Percentiles rank a stretch among this genome's conserved stretches.
phyloP scores from a whole-genome alignment of 2,888 invertebrate genomes.

The Tethea ocularis region DNA sequence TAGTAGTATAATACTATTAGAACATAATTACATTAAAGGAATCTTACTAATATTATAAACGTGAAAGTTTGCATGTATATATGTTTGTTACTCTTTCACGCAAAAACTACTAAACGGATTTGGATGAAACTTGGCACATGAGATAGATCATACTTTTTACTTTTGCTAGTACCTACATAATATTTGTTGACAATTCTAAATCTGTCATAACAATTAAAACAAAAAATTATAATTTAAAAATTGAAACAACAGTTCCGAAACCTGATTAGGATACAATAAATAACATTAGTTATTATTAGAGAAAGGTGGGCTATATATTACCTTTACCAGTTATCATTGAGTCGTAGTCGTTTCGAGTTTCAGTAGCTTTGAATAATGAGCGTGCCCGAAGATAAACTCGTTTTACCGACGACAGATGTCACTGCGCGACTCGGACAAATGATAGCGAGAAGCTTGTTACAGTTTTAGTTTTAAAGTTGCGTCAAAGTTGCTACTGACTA shows the following conservation, averaged over 20 bases:
- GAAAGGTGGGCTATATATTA: constrained; percentile 44
- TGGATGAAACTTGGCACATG: no score
- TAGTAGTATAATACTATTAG: no score
- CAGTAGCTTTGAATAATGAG: constrained; percentile 65
- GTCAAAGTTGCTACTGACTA: constrained; percentile 8
- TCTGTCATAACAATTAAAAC: background rate
- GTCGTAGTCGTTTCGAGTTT: constrained; percentile 45
- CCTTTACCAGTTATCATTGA: constrained; percentile 42
- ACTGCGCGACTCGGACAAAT: constrained; percentile 64
- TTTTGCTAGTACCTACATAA: no score
- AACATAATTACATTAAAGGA: no score
- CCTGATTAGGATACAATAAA: constrained; percentile 10
- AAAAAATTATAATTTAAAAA: background rate
- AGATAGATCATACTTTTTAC: no score
- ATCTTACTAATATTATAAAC: no score
- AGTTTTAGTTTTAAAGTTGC: constrained; percentile 29
- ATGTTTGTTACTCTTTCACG: no score
- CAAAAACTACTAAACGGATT: no score
- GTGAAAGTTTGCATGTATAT: no score
- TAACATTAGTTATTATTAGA: constrained; percentile 32
- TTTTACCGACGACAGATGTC: constrained; percentile 68
- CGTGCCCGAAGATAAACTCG: constrained; percentile 63
- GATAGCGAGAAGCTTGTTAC: constrained; percentile 54
- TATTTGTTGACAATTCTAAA: background rate
- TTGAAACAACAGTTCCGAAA: background rate